Base-by-base conservation (phyloP, 2,797 vertebrate species). In the Moxostoma hubbsi region DNA sequence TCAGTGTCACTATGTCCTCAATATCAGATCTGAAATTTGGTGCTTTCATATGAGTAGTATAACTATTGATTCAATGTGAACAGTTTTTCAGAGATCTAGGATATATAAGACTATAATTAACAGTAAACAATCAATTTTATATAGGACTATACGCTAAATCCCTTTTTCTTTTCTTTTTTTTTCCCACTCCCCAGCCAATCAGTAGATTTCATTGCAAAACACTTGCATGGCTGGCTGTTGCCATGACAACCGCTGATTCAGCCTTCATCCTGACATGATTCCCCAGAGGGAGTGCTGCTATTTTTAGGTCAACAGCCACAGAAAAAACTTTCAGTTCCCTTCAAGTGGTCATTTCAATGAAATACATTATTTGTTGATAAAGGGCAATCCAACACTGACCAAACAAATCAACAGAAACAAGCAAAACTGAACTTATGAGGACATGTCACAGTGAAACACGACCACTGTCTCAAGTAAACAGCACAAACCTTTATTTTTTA, bases 221-320 rank as follows among this genome's bases (percentile, higher is more conserved):
- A 36, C 36, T 36, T 36, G 36, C 24, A 53, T 61, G 10, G 45
- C 12, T 49, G 4, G 18, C 36, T 66, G 80, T 82, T 84, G 12
- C 83, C 77, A 84, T 80, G 74, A 64, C 57, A 82, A 85, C 62
- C 70, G 74, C 59, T 67, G 81, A 93, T 93, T 90, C 90, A 91
- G 89, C 82, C 85, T 75, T 85, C 79, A 83, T 88, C 88, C 83
- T 82, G 80, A 90, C 90, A 91, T 92, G 88, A 92, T 85, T 84
- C 89, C 87, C 86, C 89, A 88, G 61, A 83, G 88, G 92, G 89
- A 83, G 77, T 54, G 73, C 18, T 80, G 85, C 89, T 93, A 92
- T 94, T 93, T 92, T 91, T 92, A 92, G 88, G 80, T 83, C 5
- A 8, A 6, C 36, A 58, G 13, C 59, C 0, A 63, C 7, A 55